Base-by-base conservation (phyloP, 2,113 vertebrate genomes). In the Xerus inauris region DNA sequence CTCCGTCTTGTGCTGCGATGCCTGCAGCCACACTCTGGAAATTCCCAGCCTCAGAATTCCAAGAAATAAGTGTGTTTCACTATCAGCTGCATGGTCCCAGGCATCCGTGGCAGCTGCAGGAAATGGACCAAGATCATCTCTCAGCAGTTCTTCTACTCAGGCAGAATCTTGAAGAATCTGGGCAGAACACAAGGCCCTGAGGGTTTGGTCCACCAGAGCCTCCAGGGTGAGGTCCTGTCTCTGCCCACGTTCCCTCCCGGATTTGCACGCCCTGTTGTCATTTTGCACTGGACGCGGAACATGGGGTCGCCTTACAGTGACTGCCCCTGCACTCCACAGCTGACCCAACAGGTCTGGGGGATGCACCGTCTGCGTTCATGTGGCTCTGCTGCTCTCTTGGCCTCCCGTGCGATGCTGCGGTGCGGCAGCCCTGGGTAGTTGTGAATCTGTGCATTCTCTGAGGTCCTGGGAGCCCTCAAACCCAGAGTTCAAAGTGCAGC, bases 351-450 rank as follows among this genome's bases (percentile, higher is more conserved):
- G 8, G 22, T 64, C 82, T 17, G 22, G 11, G 47, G 10, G 9
- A 35, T 14, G 17, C 2, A 22, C 8, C 0, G 6, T 54, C 9
- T 24, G 14, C 4, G 1, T 17, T 72, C 49, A 1, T 17, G 5
- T 6, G 10, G 7, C 5, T 24, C 49, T 6, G 30, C 13, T 28
- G 4, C 9, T 19, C 5, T 28, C 24, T 24, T 24, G 0, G 32
- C 3, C 2, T 20, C 13, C 7, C 16, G 17, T 5, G 35, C 28
- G 1, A 6, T 10, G 6, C 22, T 0, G 12, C 7, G 8, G 7
- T 0, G 0, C 6, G 8, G 8, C 1, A 6, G 12, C 13, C 2
- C 3, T 7, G 26, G 17, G 2, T 1, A 12, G 3, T 11, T 45
- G 28, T 0, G 10, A 6, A 47, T 1, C 6, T 11, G 22, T 0